phyloP scores from a whole-genome alignment of 2,888 invertebrate genomes.

The Camponotus fellah region DNA sequence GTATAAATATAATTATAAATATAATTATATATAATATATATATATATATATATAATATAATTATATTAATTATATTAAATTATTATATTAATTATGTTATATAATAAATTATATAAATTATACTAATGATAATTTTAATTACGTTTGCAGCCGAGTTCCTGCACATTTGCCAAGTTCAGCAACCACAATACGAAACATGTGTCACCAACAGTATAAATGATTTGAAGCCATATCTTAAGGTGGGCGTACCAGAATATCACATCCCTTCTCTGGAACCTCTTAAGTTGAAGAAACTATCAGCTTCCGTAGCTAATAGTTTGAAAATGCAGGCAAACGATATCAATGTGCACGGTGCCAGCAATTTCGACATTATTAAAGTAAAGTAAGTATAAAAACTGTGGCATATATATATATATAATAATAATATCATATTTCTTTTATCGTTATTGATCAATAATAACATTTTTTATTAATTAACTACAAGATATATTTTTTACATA shows the following conservation, averaged over 20 bases:
- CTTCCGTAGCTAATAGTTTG: conserved; percentile 87
- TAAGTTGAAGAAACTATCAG: conserved; percentile 88
- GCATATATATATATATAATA: not conserved
- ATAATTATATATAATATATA: no score
- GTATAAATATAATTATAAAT: not conserved
- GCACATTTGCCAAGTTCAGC: conserved; percentile 86
- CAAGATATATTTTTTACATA: not conserved
- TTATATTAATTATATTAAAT: not conserved
- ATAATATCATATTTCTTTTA: not conserved
- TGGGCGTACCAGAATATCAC: conserved; percentile 89
- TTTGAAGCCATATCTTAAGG: conserved; percentile 88
- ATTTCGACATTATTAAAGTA: conserved; percentile 88
- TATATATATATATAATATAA: not conserved
- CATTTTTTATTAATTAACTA: no score
- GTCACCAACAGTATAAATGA: conserved; percentile 88
- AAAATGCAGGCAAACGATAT: conserved; percentile 88
- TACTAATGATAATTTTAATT: not conserved
- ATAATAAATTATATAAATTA: not conserved
- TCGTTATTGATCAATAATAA: not conserved
- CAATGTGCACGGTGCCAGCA: conserved; percentile 89
- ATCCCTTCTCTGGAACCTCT: conserved; percentile 91
- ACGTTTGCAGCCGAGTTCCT: conserved; percentile 87
- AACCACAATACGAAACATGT: conserved; percentile 88
- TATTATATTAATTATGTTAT: not conserved
- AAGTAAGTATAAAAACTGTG: conserved; percentile 84